Evolutionary conservation across 2,888 invertebrate genomes (phyloP).

Genomic region (Julus scanicus): DNA sequence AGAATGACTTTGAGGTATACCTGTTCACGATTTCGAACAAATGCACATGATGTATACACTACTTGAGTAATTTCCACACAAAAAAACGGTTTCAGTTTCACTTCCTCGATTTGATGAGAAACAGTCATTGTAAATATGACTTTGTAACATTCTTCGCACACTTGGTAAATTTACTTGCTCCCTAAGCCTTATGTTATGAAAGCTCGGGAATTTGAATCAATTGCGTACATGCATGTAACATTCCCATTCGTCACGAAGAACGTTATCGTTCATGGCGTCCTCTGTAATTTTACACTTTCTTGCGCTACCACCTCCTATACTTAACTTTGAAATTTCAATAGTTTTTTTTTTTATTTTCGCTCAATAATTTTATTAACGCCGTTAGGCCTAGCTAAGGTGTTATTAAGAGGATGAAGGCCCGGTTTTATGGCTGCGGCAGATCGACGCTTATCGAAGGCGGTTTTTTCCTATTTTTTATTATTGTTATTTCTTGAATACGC

Average conservation of each 20-base stretch:
- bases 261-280: neutral
- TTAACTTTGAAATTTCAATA: neutral
- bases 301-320: neutral
- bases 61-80: too few relatives aligned
- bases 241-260: neutral
- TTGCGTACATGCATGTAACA: too few relatives aligned
- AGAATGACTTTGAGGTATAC: too few relatives aligned
- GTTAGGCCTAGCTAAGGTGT: neutral
- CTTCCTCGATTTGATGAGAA: too few relatives aligned
- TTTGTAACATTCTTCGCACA: too few relatives aligned
- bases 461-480: neutral
- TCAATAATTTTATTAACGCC: neutral
- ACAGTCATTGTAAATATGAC: too few relatives aligned
- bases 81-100: too few relatives aligned
- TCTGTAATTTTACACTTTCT: neutral
- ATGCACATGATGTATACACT: too few relatives aligned
- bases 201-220: neutral
- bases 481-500: neutral
- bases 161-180: too few relatives aligned
- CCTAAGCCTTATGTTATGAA: too few relatives aligned
- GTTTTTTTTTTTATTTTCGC: too few relatives aligned
- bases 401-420: neutral
- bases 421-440: neutral
- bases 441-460: constrained; percentile 1
- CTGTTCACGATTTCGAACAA: too few relatives aligned